These are phyloP conservation scores for Globia sparganii DNA, from an alignment of 2,888 invertebrate genomes.

Conservation along the genomic window DNA sequence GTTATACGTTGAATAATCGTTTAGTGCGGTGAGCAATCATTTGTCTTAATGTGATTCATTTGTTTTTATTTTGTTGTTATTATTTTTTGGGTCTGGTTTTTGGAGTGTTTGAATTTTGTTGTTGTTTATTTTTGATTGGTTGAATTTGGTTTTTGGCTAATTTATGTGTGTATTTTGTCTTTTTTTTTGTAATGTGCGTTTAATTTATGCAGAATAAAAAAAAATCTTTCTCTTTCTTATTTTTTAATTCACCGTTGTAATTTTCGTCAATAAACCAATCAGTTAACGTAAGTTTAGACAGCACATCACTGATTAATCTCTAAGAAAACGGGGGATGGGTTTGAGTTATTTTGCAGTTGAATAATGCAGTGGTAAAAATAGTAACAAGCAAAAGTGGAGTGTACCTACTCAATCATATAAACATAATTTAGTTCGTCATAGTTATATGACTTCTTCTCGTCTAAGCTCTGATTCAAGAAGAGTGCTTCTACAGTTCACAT, in stretches of 20 bases:
- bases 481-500: not conserved
- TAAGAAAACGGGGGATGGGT: not conserved
- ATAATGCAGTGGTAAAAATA: not conserved
- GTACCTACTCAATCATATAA: not conserved
- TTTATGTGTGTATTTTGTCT: no score
- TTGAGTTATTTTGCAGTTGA: not conserved
- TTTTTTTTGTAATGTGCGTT: no score
- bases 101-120: no score
- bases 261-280: not conserved
- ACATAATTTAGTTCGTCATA: not conserved
- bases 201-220: no score
- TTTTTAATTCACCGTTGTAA: not conserved
- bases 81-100: no score
- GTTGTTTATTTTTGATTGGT: no score
- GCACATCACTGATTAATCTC: not conserved
- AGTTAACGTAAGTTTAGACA: not conserved
- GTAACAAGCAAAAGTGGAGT: not conserved
- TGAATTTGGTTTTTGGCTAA: no score
- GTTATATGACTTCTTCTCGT: not conserved
- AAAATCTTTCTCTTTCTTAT: no score
- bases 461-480: not conserved
- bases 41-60: constrained; percentile 10
- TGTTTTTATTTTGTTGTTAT: constrained; percentile 16
- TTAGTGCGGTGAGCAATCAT: constrained; percentile 1
- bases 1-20: constrained; percentile 13